phyloP scores from a whole-genome alignment of 1,140 invertebrate species.

The Caenorhabditis briggsae region DNA sequence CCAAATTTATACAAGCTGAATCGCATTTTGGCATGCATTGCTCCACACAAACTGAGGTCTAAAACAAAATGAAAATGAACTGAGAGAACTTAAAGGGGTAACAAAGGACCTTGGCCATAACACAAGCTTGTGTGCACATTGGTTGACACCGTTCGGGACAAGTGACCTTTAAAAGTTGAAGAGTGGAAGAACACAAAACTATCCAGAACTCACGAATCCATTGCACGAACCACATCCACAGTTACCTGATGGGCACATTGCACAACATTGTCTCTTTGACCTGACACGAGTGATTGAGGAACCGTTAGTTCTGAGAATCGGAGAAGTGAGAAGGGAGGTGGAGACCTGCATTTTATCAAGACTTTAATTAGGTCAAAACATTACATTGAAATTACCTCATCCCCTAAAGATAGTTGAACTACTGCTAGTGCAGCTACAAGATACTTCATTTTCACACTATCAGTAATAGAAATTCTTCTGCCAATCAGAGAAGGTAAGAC shows the following conservation, averaged over 20 bases:
- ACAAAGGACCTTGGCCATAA: conserved; percentile 29
- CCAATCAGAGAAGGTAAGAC: neutral
- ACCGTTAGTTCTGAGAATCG: conserved; percentile 5
- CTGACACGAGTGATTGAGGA: conserved; percentile 16
- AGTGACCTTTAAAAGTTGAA: conserved; percentile 40
- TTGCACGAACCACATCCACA: conserved; percentile 45
- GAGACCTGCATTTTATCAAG: neutral
- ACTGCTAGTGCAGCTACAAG: conserved; percentile 31
- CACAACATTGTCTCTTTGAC: conserved; percentile 41
- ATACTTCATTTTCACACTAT: conserved; percentile 6
- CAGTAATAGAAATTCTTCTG: neutral
- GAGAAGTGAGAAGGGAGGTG: neutral
- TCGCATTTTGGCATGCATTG: conserved; percentile 48
- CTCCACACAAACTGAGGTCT: conserved; percentile 44
- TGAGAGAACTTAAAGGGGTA: neutral
- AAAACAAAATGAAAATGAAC: neutral
- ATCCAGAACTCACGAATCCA: conserved; percentile 46
- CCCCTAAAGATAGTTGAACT: neutral
- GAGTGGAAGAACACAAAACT: neutral
- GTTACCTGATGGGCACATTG: conserved; percentile 51
- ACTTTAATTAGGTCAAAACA: neutral
- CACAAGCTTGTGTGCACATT: conserved; percentile 50
- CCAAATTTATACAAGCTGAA: conserved; percentile 30
- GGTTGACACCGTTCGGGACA: conserved; percentile 46
- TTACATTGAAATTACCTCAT: neutral